Evolutionary conservation across 1,140 invertebrate species (phyloP).

Genomic region (Formica exsecta): DNA sequence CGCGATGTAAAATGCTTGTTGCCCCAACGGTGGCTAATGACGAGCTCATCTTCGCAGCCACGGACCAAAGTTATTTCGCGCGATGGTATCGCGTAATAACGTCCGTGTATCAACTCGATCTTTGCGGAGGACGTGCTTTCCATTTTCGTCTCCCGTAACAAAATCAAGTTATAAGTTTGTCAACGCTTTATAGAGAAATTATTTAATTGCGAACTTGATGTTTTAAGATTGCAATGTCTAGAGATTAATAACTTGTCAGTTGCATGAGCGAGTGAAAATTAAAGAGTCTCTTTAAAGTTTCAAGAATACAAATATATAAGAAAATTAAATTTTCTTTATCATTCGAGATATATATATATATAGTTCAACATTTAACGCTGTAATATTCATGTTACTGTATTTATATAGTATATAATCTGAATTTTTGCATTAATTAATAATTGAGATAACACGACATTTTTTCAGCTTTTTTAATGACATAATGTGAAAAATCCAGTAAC

Average conservation of each 20-base stretch:
- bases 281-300: conserved; percentile 7
- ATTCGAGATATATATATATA: no score
- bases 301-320: background rate
- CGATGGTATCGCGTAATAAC: conserved; percentile 37
- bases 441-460: background rate
- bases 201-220: background rate
- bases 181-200: background rate
- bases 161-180: background rate
- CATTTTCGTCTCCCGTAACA: background rate
- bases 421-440: background rate
- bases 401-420: background rate
- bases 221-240: background rate
- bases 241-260: background rate
- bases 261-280: background rate
- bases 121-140: conserved; percentile 13
- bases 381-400: background rate
- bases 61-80: conserved; percentile 34
- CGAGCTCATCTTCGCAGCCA: conserved; percentile 47
- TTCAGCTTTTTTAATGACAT: background rate
- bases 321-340: conserved; percentile 11
- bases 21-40: conserved; percentile 23
- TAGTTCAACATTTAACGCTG: background rate
- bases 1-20: conserved; percentile 36
- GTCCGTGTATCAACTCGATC: conserved; percentile 15
- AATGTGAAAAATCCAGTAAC: conserved; percentile 19